A percentile compares a stretch with the other conserved stretches of the same genome.
These are phyloP conservation scores for Blastomussa wellsi DNA, from an alignment of 92 coral and sea anemone species.

Conservation along the genomic window DNA sequence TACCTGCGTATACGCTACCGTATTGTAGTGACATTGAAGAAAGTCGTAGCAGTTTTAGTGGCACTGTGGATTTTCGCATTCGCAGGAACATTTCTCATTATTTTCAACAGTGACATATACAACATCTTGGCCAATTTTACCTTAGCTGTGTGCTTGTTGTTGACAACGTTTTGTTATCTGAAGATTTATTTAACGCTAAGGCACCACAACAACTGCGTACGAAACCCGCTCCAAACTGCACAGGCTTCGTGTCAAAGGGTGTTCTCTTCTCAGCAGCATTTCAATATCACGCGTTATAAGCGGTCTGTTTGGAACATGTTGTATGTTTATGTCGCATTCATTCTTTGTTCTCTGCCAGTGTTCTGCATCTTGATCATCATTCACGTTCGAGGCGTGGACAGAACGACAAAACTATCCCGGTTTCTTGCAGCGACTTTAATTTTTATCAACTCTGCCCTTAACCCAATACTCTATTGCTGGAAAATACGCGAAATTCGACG, in stretches of 20 bases:
- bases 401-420: background rate
- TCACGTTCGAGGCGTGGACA: background rate
- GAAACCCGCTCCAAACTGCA: background rate
- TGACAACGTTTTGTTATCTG: constrained; percentile 16
- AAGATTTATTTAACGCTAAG: constrained; percentile 9
- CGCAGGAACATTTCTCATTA: constrained; percentile 2
- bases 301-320: constrained; percentile 23
- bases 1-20: constrained; percentile 3
- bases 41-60: background rate
- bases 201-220: background rate
- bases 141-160: background rate
- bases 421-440: constrained; percentile 16
- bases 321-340: constrained; percentile 3
- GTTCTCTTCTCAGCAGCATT: background rate
- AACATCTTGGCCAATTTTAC: background rate
- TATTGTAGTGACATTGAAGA: background rate
- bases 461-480: constrained; percentile 40
- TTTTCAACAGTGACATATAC: constrained; percentile 14
- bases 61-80: constrained; percentile 4
- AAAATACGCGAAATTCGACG: constrained; percentile 22
- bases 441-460: constrained; percentile 17
- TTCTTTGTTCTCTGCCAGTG: constrained; percentile 4
- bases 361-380: constrained; percentile 8
- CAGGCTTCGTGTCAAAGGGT: background rate
- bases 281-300: constrained; percentile 14